Evolutionary conservation across 2,888 invertebrate genomes (phyloP).

Genomic region (Tuberolachnus salignus): DNA sequence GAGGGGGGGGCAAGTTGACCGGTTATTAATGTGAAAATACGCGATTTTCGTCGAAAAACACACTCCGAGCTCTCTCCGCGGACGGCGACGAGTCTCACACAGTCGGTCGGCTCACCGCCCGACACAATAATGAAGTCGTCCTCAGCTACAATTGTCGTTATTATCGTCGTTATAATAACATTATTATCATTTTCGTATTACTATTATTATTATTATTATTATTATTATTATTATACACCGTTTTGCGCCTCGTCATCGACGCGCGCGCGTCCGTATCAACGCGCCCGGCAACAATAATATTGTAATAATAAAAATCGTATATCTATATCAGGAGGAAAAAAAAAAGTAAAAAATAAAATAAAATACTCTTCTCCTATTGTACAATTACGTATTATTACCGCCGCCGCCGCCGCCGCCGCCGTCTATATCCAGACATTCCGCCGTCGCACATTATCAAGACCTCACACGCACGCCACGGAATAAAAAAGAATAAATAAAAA

Average conservation of each 20-base stretch:
- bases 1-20: too few relatives aligned
- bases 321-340: constrained; percentile 40
- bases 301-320: constrained; percentile 8
- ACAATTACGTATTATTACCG: background rate
- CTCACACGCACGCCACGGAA: constrained; percentile 31
- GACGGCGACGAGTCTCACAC: constrained; percentile 10
- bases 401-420: too few relatives aligned
- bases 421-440: constrained; percentile 20
- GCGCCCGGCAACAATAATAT: background rate
- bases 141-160: constrained; percentile 23
- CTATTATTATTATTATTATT: too few relatives aligned
- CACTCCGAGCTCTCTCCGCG: too few relatives aligned
- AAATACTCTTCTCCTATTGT: background rate
- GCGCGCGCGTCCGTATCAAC: background rate
- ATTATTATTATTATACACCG: constrained; percentile 31
- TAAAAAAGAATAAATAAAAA: background rate
- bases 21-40: too few relatives aligned
- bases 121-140: constrained; percentile 42
- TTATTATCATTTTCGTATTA: background rate
- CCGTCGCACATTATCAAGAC: constrained; percentile 47
- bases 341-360: too few relatives aligned
- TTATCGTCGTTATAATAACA: background rate
- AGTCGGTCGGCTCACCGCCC: background rate
- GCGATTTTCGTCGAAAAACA: too few relatives aligned
- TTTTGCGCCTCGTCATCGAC: constrained; percentile 50